Percentiles rank a stretch among this genome's conserved stretches.
Conservation (phyloP, 2,888 invertebrate genomes). For the Scaeva pyrastri region DNA sequence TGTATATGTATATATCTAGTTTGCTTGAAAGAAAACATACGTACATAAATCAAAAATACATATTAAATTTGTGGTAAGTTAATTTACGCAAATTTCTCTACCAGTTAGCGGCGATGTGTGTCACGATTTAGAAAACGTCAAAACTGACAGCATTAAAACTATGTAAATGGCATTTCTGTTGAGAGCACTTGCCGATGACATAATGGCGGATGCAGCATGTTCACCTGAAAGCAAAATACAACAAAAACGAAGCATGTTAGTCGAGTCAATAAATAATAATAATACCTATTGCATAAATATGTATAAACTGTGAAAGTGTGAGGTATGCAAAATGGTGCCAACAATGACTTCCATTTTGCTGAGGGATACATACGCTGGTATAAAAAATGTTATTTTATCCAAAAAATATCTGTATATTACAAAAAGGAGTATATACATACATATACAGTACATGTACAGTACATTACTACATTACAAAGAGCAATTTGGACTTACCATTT, state of each 20-base stretch:
- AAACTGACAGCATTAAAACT: conserved; percentile 51
- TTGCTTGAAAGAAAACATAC: conserved; percentile 21
- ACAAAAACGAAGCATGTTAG: neutral
- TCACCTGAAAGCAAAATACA: conserved; percentile 75
- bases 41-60: neutral
- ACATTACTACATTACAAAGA: conserved; percentile 74
- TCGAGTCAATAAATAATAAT: conserved; percentile 23
- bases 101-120: conserved; percentile 39
- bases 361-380: conserved; percentile 14
- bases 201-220: conserved; percentile 78
- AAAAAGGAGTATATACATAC: too few species aligned
- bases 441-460: neutral
- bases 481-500: conserved; percentile 88
- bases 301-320: conserved; percentile 4
- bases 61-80: neutral
- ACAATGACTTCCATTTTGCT: conserved; percentile 42
- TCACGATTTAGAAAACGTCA: conserved; percentile 63
- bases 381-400: conserved; percentile 51
- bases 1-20: conserved; percentile 11
- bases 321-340: conserved; percentile 49
- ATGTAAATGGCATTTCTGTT: conserved; percentile 58
- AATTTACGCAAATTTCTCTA: conserved; percentile 42
- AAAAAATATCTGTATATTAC: conserved; percentile 48
- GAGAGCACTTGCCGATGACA: conserved; percentile 77
- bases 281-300: too few species aligned